A percentile compares a stretch with the other conserved stretches of the same genome.
These are phyloP conservation scores for Sebastes kiyomatsui DNA, from an alignment of 2,797 vertebrate genomes.

Conservation along the genomic window DNA sequence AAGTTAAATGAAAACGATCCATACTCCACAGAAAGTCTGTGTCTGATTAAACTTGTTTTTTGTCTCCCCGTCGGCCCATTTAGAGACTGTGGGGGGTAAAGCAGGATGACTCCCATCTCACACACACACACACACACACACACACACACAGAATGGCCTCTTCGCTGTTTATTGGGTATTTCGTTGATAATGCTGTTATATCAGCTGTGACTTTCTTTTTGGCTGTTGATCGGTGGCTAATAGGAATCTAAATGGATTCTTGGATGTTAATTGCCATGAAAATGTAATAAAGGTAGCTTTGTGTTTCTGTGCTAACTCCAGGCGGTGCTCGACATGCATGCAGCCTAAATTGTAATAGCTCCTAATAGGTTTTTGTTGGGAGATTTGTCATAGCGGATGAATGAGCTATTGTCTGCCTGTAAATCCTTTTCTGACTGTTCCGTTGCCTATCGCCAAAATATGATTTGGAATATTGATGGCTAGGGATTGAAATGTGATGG, in stretches of 20 bases:
- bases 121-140: slow-evolving; percentile 9
- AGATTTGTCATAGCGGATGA: slow-evolving; percentile 57
- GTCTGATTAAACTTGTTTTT: slow-evolving; percentile 40
- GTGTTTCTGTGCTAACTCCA: slow-evolving; percentile 57
- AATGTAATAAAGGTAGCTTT: slow-evolving; percentile 59
- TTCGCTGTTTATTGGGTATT: slow-evolving; percentile 34
- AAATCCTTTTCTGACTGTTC: slow-evolving; percentile 35
- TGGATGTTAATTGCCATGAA: slow-evolving; percentile 65
- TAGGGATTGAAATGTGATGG: slow-evolving; percentile 40
- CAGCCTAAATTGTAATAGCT: slow-evolving; percentile 51
- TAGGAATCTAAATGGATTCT: slow-evolving; percentile 66
- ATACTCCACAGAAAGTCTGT: slow-evolving; percentile 31
- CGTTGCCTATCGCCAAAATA: slow-evolving; percentile 15
- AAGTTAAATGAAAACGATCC: slow-evolving; percentile 50
- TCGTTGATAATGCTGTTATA: slow-evolving; percentile 42
- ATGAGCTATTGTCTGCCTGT: slow-evolving; percentile 43
- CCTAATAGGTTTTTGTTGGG: slow-evolving; percentile 60
- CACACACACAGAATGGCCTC: neutral
- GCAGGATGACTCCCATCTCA: neutral
- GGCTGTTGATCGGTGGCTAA: slow-evolving; percentile 53
- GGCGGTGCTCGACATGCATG: slow-evolving; percentile 43
- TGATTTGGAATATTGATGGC: slow-evolving; percentile 52
- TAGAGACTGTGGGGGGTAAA: slow-evolving; percentile 22
- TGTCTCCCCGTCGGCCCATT: slow-evolving; percentile 15
- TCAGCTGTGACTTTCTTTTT: slow-evolving; percentile 65